Evolutionary conservation across 1,140 invertebrate species (phyloP).

Genomic region (Planococcus citri): DNA sequence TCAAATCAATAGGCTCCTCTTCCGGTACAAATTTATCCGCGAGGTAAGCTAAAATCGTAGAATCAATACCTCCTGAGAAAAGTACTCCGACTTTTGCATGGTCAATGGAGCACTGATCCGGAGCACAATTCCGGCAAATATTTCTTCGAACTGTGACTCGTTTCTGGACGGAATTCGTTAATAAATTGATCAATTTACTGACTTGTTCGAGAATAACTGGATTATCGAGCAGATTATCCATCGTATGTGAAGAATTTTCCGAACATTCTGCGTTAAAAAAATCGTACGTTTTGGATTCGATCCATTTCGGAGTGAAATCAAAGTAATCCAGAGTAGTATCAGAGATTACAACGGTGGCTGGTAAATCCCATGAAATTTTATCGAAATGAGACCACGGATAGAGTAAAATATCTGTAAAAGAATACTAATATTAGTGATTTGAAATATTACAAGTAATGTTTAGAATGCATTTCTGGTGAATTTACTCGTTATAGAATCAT

Average conservation of each 20-base stretch:
- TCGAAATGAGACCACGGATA: constrained; percentile 23
- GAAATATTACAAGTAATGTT: not conserved
- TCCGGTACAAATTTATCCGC: constrained; percentile 56
- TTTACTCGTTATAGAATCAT: constrained; percentile 39
- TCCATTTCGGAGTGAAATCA: not conserved
- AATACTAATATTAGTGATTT: constrained; percentile 17
- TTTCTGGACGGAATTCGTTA: constrained; percentile 48
- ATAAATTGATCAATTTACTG: constrained; percentile 38
- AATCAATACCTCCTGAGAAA: constrained; percentile 94
- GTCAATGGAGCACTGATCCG: constrained; percentile 34
- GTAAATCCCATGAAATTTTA: constrained; percentile 7
- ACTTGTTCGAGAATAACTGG: constrained; percentile 33
- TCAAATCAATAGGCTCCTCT: constrained; percentile 72
- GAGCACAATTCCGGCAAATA: constrained; percentile 50
- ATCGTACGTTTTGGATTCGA: not conserved
- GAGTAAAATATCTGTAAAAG: constrained; percentile 22
- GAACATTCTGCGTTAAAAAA: not conserved
- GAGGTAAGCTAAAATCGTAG: constrained; percentile 70
- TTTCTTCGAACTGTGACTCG: constrained; percentile 49
- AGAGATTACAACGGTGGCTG: not conserved
- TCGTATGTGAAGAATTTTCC: not conserved
- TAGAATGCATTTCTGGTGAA: not conserved
- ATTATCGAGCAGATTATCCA: not conserved
- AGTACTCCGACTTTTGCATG: constrained; percentile 73
- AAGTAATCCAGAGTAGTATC: not conserved